These are phyloP conservation scores for Bombus soroeensis DNA, from an alignment of 1,140 invertebrate genomes.

Conservation along the genomic window DNA sequence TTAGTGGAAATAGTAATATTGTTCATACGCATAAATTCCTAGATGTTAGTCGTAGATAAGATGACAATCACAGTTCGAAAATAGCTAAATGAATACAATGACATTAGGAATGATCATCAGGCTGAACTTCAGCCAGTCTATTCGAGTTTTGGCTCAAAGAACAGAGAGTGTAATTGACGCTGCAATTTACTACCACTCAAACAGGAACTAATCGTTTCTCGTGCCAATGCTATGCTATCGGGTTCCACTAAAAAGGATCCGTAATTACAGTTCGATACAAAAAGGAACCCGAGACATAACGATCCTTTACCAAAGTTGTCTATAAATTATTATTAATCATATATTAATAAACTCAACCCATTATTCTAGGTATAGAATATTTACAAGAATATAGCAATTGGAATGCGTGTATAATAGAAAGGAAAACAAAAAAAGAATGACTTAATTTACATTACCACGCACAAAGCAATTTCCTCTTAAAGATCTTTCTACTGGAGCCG, in stretches of 20 bases:
- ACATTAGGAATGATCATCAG: neutral
- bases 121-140: neutral
- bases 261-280: neutral
- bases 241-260: neutral
- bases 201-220: neutral
- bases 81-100: neutral
- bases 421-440: neutral
- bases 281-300: neutral
- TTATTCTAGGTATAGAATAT: too few species aligned
- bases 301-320: neutral
- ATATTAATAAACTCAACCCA: neutral
- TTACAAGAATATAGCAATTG: neutral
- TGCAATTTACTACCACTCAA: neutral
- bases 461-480: neutral
- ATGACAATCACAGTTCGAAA: neutral
- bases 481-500: neutral
- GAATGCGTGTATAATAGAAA: neutral
- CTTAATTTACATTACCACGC: neutral
- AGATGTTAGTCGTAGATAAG: neutral
- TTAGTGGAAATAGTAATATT: neutral
- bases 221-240: neutral
- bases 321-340: neutral
- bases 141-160: neutral
- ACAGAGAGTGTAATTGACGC: neutral
- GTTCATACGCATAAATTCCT: neutral